Percentiles rank a stretch among this genome's conserved stretches.
phyloP scores from a whole-genome alignment of 2,797 vertebrate genomes.

The Okamejei kenojei region DNA sequence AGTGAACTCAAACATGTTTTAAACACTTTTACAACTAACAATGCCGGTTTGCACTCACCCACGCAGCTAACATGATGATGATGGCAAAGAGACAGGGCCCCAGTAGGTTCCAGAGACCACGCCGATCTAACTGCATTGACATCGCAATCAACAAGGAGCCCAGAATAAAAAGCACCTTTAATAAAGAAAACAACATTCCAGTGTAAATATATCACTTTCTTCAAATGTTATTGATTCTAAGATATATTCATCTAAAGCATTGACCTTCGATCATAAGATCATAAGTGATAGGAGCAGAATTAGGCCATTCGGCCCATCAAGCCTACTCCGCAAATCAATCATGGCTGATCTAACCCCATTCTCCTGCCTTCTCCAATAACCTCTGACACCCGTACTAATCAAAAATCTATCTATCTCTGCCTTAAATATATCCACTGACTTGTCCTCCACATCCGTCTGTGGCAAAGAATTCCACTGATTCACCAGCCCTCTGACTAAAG shows the following conservation, averaged over 20 bases:
- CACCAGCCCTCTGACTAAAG: too few relatives aligned
- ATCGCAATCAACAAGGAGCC: constrained; percentile 84
- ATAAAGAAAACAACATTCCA: neutral
- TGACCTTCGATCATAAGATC: neutral
- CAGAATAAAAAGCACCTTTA: constrained; percentile 71
- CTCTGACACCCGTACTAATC: too few relatives aligned
- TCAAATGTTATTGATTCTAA: neutral
- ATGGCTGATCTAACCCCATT: too few relatives aligned
- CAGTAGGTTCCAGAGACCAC: constrained; percentile 88
- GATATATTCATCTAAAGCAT: neutral
- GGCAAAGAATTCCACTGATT: too few relatives aligned
- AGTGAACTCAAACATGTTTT: neutral
- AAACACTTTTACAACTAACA: neutral
- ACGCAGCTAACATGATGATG: constrained; percentile 55
- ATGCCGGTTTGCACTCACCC: constrained; percentile 55
- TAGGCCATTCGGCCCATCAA: too few relatives aligned
- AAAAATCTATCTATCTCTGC: too few relatives aligned
- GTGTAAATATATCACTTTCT: neutral
- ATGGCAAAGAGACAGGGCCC: constrained; percentile 77
- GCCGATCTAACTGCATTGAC: constrained; percentile 89
- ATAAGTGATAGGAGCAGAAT: too few relatives aligned
- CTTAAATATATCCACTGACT: too few relatives aligned
- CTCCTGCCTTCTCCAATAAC: too few relatives aligned
- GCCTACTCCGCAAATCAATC: too few relatives aligned
- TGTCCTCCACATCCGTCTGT: too few relatives aligned